Base-by-base conservation (phyloP, 2,797 vertebrate species). In the Diplodus sargus region DNA sequence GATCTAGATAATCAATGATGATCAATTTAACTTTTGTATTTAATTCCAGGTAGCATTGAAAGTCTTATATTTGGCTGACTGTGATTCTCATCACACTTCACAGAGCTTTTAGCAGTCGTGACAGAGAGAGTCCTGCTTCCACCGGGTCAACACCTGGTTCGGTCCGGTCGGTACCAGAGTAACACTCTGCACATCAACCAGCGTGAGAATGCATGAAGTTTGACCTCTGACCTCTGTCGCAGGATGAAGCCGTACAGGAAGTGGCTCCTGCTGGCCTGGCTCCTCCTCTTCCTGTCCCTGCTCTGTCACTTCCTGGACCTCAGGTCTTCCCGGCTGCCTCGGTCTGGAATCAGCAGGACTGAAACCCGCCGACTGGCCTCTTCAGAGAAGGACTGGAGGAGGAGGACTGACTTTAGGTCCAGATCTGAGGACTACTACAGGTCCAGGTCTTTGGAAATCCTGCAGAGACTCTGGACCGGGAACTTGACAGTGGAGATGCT, bases 401-500 rank as follows among this genome's bases (percentile, higher is more conserved):
- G 51, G 25, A 73, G 51, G 25, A 45, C 22, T 43, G 56, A 68
- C 54, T 42, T 22, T 28, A 59, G n/a, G 23, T 52, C 63, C 22
- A 79, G 76, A 34, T 71, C 61, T 13, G 6, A 59, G 25, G 47
- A 48, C 3, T 67, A 61, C 48, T 28, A 48, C 25, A 79, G 47
- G 28, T 57, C 62, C 72, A 57, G 56, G 61, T 76, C 79, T 56
- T 3, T 71, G 62, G 61, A 81, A 56, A 15, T 71, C 30, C 62
- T 81, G 42, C 79, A 62, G 30, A 51, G 56, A 15, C 68, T 76
- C 0, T 81, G 74, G 73, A 45, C 30, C 0, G 97, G 96, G 2
- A 87, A 94, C 9, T 94, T 95, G 34, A 96, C 95, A 1, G 93
- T 91, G 23, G 91, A 82, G 52, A 96, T 97, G 96, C 88, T 97